Evolutionary conservation across 2,113 vertebrate species (phyloP).

Genomic region (Illadopsis cleaveri): DNA sequence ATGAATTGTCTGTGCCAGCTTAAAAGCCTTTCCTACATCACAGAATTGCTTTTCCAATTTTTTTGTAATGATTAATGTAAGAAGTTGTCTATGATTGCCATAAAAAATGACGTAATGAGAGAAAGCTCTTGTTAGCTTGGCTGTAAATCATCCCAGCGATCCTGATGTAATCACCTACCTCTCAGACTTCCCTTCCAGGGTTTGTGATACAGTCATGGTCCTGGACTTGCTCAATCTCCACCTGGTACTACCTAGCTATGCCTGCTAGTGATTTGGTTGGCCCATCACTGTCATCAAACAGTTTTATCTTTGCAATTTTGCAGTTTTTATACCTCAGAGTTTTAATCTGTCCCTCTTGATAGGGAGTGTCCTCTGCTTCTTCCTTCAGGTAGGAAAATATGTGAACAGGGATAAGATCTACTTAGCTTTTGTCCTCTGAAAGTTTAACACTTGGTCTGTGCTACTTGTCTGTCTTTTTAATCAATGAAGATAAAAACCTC

Average conservation of each 20-base stretch:
- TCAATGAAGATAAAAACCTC: background rate
- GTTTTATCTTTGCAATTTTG: background rate
- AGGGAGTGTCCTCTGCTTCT: background rate
- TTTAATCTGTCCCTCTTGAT: background rate
- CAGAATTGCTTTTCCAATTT: background rate
- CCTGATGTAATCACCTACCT: background rate
- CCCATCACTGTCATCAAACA: background rate
- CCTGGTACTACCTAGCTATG: background rate
- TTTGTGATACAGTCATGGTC: background rate
- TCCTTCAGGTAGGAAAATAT: background rate
- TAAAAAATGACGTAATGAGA: conserved; percentile 9
- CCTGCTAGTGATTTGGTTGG: background rate
- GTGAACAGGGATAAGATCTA: background rate
- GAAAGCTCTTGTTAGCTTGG: background rate
- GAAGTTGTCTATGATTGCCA: background rate
- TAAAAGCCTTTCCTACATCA: conserved; percentile 1
- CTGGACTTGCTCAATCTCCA: background rate
- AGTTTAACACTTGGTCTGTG: background rate
- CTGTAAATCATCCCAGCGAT: background rate
- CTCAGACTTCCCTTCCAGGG: background rate
- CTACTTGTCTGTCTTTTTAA: background rate
- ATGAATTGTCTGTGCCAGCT: background rate
- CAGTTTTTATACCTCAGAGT: background rate
- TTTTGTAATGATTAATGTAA: background rate
- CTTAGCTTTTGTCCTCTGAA: background rate